Base-by-base conservation (phyloP, 2,113 vertebrate species). In the Gavialis gangeticus region DNA sequence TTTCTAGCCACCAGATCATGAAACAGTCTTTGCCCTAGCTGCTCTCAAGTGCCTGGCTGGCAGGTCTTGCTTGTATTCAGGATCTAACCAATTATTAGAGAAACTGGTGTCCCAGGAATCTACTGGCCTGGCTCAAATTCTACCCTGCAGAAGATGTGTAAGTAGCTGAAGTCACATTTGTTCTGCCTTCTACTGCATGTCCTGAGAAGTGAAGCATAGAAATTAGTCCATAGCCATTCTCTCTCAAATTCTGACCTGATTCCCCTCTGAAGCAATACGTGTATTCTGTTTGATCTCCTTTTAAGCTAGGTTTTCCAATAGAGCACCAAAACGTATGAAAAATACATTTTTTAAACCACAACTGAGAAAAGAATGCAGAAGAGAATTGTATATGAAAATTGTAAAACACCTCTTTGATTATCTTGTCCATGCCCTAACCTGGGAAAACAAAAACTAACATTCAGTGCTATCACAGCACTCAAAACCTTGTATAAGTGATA, bases 381-480 rank as follows among this genome's bases (percentile, higher is more conserved):
- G 66, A 87, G 81, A 89, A 64, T 60, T 73, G 64, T 58, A 78
- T 30, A 88, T 64, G 85, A 92, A 81, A 91, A 57, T 82, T 90
- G 84, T 55, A 55, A 77, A 73, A 78, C 94, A 94, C 63, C 80
- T 95, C 88, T 28, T 85, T 93, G 88, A n/a, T 85, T 87, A 5
- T 54, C 75, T 10, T 59, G 87, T 91, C 89, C 58, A 82, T 84
- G 82, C 67, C 57, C 80, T 96, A 93, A 95, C 94, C 96, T 89
- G 88, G 88, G 12, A 60, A 55, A 95, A 95, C 91, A 95, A 93
- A 94, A 88, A 90, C 90, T 93, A 82, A 94, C 94, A 95, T 9
- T 87, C 85, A 82, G 71, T 86, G 85, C 34, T 84, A 84, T 79
- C 92, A 56, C 3, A 76, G 82, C 90, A 93, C 77, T 87, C 92